These are phyloP conservation scores for Sminthurinus aureus DNA, from an alignment of 2,888 invertebrate species.

Conservation along the genomic window DNA sequence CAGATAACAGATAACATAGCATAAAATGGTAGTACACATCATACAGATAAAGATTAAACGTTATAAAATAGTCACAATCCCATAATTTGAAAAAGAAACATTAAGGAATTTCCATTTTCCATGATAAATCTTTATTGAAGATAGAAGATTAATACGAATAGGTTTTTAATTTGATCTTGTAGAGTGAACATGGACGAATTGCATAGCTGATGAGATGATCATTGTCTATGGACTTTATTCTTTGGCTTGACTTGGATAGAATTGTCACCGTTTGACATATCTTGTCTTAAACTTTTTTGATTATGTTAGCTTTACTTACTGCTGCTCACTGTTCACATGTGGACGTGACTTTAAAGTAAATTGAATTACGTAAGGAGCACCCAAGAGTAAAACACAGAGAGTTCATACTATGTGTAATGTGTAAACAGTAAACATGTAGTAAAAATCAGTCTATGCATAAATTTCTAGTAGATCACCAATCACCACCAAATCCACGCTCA, in stretches of 20 bases:
- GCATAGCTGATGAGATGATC: slow-evolving; percentile 1
- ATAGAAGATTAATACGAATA: too few relatives aligned
- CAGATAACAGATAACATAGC: too few relatives aligned
- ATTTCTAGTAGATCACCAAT: background rate
- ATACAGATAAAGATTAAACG: too few relatives aligned
- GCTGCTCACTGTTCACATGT: background rate
- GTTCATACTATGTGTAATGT: background rate
- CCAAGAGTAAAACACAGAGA: background rate
- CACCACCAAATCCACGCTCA: background rate
- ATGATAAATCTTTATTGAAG: too few relatives aligned
- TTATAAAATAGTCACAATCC: too few relatives aligned
- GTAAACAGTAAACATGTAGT: too few relatives aligned
- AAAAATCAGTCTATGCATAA: background rate
- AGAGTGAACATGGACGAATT: background rate
- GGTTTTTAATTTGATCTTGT: too few relatives aligned
- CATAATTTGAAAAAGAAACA: too few relatives aligned
- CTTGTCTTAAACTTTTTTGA: background rate
- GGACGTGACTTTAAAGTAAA: slow-evolving; percentile 15
- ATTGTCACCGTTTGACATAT: too few relatives aligned
- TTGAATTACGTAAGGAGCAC: slow-evolving; percentile 16
- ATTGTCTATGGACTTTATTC: background rate
- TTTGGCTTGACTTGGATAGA: too few relatives aligned
- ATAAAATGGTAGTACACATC: too few relatives aligned
- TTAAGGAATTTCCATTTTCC: too few relatives aligned
- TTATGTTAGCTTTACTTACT: background rate